Evolutionary conservation across 2,888 invertebrate species (phyloP).

Genomic region (Strigamia crassipes): DNA sequence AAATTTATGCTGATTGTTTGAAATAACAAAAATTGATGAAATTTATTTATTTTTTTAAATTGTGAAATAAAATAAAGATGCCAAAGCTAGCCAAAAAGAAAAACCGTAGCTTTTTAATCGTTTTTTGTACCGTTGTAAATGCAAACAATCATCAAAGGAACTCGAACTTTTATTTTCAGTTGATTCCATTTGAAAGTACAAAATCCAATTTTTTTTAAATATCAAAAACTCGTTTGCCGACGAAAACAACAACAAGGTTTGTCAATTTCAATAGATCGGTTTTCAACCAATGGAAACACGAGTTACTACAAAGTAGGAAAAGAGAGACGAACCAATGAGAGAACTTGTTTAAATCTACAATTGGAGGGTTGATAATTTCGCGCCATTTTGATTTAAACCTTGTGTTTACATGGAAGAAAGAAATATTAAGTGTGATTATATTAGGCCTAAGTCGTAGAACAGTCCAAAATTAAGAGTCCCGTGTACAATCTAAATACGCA

Average conservation of each 20-base stretch:
- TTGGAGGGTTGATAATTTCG: constrained; percentile 45
- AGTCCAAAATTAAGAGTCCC: background rate
- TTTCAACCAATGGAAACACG: background rate
- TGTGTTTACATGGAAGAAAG: constrained; percentile 35
- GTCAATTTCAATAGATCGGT: background rate
- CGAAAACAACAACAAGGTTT: background rate
- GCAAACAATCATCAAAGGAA: too few species aligned
- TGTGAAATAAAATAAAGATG: too few species aligned
- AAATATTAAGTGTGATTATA: constrained; percentile 8
- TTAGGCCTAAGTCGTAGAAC: constrained; percentile 24
- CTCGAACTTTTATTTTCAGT: too few species aligned
- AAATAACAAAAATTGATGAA: too few species aligned
- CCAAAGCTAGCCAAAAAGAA: too few species aligned
- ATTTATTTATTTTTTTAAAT: too few species aligned
- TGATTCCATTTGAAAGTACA: too few species aligned
- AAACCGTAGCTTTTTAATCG: too few species aligned
- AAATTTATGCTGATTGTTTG: too few species aligned
- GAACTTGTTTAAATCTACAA: constrained; percentile 1
- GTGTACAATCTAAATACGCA: background rate
- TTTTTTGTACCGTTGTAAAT: too few species aligned
- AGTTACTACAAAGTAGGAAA: constrained; percentile 11
- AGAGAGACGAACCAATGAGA: background rate
- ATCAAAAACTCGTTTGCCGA: too few species aligned
- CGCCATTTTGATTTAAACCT: constrained; percentile 47
- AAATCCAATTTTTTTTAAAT: too few species aligned